phyloP scores from a whole-genome alignment of 2,888 invertebrate genomes.

The Falcaria lacertinaria region DNA sequence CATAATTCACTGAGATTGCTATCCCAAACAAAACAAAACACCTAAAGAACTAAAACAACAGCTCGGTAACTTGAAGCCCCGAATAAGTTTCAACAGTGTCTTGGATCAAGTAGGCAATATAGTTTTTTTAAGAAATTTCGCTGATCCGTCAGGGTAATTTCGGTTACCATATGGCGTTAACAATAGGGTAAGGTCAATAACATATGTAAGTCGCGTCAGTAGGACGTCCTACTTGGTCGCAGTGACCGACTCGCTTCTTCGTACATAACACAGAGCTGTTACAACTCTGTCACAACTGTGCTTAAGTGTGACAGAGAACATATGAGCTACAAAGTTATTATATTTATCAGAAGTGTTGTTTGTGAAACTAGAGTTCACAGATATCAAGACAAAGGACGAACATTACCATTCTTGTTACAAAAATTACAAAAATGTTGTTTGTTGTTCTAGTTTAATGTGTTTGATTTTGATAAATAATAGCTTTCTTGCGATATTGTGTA shows the following conservation, averaged over 20 bases:
- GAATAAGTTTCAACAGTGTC: conserved; percentile 25
- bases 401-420: too few relatives aligned
- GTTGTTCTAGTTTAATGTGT: too few relatives aligned
- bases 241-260: conserved; percentile 45
- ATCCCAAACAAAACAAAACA: conserved; percentile 10
- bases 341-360: conserved; percentile 3
- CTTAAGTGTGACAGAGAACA: conserved; percentile 2
- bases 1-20: conserved; percentile 4
- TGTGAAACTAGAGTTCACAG: conserved; percentile 1
- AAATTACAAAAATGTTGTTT: too few relatives aligned
- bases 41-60: conserved; percentile 11
- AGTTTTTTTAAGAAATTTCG: conserved; percentile 34
- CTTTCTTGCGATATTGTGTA: too few relatives aligned
- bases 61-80: conserved; percentile 31
- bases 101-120: conserved; percentile 6
- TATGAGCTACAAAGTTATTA: conserved; percentile 2
- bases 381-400: not conserved
- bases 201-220: conserved; percentile 64
- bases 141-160: conserved; percentile 50
- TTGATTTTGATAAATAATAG: too few relatives aligned
- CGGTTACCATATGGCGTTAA: conserved; percentile 67
- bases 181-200: conserved; percentile 75
- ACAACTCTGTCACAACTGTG: conserved; percentile 4
- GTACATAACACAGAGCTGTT: conserved; percentile 47
- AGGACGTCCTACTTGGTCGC: conserved; percentile 64